Conservation (phyloP, 2,888 invertebrate genomes). For the Agrilus biguttatus region DNA sequence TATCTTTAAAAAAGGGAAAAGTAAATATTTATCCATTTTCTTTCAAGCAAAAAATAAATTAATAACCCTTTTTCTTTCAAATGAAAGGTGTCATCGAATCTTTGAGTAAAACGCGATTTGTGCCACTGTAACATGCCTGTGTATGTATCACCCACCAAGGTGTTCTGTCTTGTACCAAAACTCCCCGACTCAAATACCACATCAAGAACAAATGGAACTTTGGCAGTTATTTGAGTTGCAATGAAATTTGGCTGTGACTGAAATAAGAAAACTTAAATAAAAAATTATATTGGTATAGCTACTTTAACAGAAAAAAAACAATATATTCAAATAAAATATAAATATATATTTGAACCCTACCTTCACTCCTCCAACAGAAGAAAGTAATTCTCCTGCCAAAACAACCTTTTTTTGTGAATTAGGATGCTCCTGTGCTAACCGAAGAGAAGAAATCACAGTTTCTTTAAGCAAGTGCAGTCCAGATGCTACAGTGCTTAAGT, state of each 20-base stretch:
- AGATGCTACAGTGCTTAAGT: conserved; percentile 53
- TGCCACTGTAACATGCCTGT: conserved; percentile 47
- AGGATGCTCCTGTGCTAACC: conserved; percentile 40
- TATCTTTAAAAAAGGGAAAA: conserved; percentile 29
- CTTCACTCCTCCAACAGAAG: conserved; percentile 26
- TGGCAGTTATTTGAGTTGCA: conserved; percentile 60
- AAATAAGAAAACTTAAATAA: conserved; percentile 9
- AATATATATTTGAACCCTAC: conserved; percentile 9
- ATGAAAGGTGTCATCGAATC: conserved; percentile 70
- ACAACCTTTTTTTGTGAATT: conserved; percentile 39
- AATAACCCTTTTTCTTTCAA: conserved; percentile 53
- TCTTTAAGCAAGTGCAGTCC: conserved; percentile 62
- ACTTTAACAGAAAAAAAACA: too few relatives aligned
- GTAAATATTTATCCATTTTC: not conserved
- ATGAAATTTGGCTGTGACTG: conserved; percentile 57
- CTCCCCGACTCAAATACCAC: conserved; percentile 69
- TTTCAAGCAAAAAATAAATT: not conserved
- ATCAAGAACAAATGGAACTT: conserved; percentile 70
- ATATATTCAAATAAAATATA: too few relatives aligned
- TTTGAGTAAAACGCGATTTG: conserved; percentile 49
- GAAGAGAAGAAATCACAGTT: conserved; percentile 55
- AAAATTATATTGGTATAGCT: too few relatives aligned
- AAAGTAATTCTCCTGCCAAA: conserved; percentile 45
- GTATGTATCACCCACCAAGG: conserved; percentile 49
- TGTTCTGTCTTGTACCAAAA: conserved; percentile 37